Base-by-base conservation (phyloP, 2,888 invertebrate genomes). In the Megamerina dolium region DNA sequence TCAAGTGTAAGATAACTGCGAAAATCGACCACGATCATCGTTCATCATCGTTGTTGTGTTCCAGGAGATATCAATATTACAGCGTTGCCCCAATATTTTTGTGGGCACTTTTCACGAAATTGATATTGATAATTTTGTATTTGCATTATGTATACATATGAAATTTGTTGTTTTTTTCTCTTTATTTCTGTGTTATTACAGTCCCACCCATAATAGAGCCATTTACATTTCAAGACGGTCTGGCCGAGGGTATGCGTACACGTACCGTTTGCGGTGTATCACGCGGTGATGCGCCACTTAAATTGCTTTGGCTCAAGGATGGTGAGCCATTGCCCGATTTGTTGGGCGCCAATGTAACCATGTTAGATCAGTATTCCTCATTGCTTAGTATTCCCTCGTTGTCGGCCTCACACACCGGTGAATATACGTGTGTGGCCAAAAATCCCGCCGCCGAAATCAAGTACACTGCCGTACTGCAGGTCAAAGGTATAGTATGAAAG, bases 141-240 rank as follows among this genome's bases (percentile, higher is more conserved):
- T n/a, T n/a, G n/a, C n/a, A n/a, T n/a, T n/a, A n/a, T n/a, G n/a
- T n/a, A n/a, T n/a, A n/a, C n/a, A n/a, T n/a, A n/a, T n/a, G n/a
- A n/a, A n/a, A n/a, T n/a, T n/a, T n/a, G n/a, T n/a, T n/a, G n/a
- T n/a, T n/a, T n/a, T n/a, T n/a, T n/a, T n/a, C n/a, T n/a, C n/a
- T n/a, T 40, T 50, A 13, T 34, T 52, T 51, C 47, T 55, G 48
- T 58, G 34, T 55, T 49, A 57, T 76, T 77, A 70, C 82, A 85
- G 85, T 85, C 79, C 85, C 85, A 75, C 85, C 85, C 75, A 83
- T 82, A 77, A 85, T 86, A 79, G 84, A 84, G 79, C 83, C 85
- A 75, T 85, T 86, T 80, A 79, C 78, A 77, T 85, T 85, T 77
- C 82, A 84, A 81, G 85, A 84, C 75, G 83, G 83, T 72, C 80